A percentile compares a stretch with the other conserved stretches of the same genome.
These are phyloP conservation scores for Drosophila emarginata DNA, from an alignment of 2,888 invertebrate genomes.

Conservation along the genomic window DNA sequence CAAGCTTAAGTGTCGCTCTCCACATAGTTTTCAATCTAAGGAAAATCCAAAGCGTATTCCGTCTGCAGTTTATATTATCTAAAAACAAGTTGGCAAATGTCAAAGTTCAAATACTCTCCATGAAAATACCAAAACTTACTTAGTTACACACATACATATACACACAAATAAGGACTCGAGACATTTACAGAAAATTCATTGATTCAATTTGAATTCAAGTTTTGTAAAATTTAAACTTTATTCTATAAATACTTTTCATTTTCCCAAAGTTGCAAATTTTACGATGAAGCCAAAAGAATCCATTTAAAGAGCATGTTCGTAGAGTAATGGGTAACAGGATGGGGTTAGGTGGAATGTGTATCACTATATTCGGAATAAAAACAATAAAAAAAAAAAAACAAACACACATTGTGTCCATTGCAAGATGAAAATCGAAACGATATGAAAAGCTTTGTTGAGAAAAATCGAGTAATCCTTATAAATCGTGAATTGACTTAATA, in stretches of 20 bases:
- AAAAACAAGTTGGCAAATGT: slow-evolving; percentile 4
- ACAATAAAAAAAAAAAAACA: no score
- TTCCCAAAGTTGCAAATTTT: not conserved
- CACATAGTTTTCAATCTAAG: slow-evolving; percentile 47
- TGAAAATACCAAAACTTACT: not conserved
- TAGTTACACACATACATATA: no score
- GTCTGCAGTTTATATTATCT: slow-evolving; percentile 36
- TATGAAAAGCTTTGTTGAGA: not conserved
- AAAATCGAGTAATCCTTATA: not conserved
- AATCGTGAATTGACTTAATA: not conserved
- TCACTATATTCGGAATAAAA: not conserved
- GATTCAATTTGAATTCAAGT: not conserved
- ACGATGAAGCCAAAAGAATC: not conserved
- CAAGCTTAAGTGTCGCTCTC: slow-evolving; percentile 41
- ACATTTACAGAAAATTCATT: not conserved
- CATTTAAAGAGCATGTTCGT: not conserved
- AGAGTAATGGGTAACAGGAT: not conserved
- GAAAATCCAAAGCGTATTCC: slow-evolving; percentile 31
- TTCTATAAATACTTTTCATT: not conserved
- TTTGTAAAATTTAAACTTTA: not conserved
- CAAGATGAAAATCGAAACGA: not conserved
- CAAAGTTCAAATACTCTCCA: not conserved
- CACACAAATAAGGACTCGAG: no score
- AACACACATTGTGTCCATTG: not conserved
- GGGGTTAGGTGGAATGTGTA: not conserved